Evolutionary conservation across 2,888 invertebrate species (phyloP).

Genomic region (Galerucella calmariensis): DNA sequence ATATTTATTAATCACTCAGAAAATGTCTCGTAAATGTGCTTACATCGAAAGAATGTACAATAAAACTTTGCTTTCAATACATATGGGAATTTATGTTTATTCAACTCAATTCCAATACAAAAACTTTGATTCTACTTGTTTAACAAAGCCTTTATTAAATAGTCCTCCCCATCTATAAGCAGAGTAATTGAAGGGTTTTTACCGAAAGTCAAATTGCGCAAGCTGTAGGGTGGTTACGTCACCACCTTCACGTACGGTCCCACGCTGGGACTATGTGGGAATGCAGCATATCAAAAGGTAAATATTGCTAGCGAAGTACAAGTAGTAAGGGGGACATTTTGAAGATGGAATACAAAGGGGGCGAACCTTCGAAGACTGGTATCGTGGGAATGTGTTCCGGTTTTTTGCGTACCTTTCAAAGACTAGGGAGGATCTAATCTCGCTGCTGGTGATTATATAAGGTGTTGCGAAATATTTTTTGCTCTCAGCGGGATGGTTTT

Average conservation of each 20-base stretch:
- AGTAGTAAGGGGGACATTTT: constrained; percentile 44
- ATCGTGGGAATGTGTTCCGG: constrained; percentile 43
- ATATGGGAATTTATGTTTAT: background rate
- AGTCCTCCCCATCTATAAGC: constrained; percentile 19
- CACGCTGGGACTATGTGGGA: constrained; percentile 54
- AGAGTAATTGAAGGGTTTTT: constrained; percentile 48
- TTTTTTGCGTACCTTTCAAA: constrained; percentile 37
- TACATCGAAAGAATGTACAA: too few relatives aligned
- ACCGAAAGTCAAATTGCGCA: constrained; percentile 47
- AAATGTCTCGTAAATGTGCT: too few relatives aligned
- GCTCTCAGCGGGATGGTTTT: constrained; percentile 31
- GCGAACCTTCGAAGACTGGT: constrained; percentile 28
- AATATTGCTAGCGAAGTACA: constrained; percentile 46
- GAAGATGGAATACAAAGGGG: constrained; percentile 33
- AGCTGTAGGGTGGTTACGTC: constrained; percentile 46
- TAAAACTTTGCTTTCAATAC: background rate
- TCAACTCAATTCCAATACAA: background rate
- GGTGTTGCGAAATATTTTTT: constrained; percentile 31
- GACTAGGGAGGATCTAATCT: constrained; percentile 33
- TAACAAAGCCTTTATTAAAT: constrained; percentile 27
- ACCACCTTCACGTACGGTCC: constrained; percentile 51
- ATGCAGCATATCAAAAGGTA: constrained; percentile 51
- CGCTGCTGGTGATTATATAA: constrained; percentile 26
- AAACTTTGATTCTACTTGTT: background rate
- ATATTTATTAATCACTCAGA: too few relatives aligned